Evolutionary conservation across 2,797 vertebrate species (phyloP).

Genomic region (Anas georgica): DNA sequence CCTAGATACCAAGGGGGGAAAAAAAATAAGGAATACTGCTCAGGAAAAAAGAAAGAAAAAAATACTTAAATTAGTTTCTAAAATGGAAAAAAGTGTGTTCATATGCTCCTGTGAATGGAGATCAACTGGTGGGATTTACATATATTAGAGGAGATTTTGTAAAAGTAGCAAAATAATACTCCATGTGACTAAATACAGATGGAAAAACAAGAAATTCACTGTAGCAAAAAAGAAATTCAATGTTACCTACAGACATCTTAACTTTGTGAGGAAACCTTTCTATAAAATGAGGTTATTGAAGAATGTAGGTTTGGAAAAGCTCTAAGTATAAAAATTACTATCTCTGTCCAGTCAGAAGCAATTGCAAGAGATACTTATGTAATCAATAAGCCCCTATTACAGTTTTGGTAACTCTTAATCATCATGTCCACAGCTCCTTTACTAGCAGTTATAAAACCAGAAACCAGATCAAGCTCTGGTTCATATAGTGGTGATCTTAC

Average conservation of each 20-base stretch:
- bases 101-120: neutral
- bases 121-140: neutral
- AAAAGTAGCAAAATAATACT: slow-evolving; percentile 3
- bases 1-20: neutral
- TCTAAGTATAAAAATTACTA: slow-evolving; percentile 29
- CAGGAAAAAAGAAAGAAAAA: neutral
- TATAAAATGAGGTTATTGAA: slow-evolving; percentile 26
- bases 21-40: neutral
- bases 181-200: neutral
- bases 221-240: neutral
- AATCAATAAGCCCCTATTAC: slow-evolving; percentile 30
- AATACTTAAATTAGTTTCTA: neutral
- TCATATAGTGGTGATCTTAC: neutral
- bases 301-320: neutral
- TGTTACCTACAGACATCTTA: neutral
- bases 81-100: neutral
- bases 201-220: neutral
- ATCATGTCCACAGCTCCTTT: neutral
- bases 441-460: neutral
- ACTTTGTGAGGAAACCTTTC: slow-evolving; percentile 25
- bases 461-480: neutral
- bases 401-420: neutral
- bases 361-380: neutral
- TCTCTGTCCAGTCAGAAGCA: neutral
- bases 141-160: neutral